A percentile compares a stretch with the other conserved stretches of the same genome.
Conservation (phyloP, 1,140 invertebrate genomes). For the Formica exsecta region DNA sequence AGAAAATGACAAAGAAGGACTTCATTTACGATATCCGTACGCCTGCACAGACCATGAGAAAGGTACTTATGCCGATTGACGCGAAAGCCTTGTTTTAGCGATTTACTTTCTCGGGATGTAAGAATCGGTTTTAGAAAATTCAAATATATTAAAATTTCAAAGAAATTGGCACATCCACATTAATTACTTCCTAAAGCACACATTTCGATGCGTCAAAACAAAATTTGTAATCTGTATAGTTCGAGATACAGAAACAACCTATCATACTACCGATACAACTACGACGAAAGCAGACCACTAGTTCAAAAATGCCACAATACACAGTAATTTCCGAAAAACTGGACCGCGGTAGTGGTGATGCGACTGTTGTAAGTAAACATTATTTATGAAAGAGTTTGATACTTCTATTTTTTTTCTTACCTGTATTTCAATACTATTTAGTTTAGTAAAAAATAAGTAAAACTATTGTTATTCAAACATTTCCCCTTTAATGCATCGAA, state of each 20-base stretch:
- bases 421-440: neutral
- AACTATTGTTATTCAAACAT: neutral
- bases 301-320: constrained; percentile 66
- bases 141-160: neutral
- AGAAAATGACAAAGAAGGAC: constrained; percentile 81
- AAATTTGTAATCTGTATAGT: constrained; percentile 32
- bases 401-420: neutral
- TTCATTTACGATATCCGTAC: constrained; percentile 78
- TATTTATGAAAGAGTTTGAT: neutral
- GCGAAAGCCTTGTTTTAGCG: neutral
- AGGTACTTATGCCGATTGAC: constrained; percentile 56
- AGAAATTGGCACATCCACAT: neutral
- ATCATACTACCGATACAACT: constrained; percentile 71
- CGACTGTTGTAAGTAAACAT: constrained; percentile 51
- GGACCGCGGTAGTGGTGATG: constrained; percentile 26
- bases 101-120: neutral
- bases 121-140: neutral
- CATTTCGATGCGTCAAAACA: neutral
- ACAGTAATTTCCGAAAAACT: constrained; percentile 65
- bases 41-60: constrained; percentile 60
- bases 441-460: neutral
- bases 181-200: neutral
- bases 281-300: constrained; percentile 48
- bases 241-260: constrained; percentile 60
- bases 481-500: too few relatives aligned